Base-by-base conservation (phyloP, 2,113 vertebrate species). In the Nothobranchius kuhntae region DNA sequence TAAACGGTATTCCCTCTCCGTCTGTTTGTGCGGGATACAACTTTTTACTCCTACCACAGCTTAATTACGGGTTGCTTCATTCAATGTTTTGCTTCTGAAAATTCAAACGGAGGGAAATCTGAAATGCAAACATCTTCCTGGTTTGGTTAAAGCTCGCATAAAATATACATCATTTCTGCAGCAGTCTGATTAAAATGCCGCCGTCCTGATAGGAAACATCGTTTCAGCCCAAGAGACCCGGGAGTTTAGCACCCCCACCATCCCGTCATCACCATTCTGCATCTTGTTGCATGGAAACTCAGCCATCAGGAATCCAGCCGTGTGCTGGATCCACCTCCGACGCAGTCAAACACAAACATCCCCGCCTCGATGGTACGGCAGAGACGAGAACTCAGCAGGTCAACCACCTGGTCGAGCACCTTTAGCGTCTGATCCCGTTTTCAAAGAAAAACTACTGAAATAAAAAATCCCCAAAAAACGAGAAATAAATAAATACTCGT, bases 11-110 rank as follows among this genome's bases (percentile, higher is more conserved):
- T 71, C 73, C 50, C 54, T 83, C 71, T 86, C 77, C 86, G 73
- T 87, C 86, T 82, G 83, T 76, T 90, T 85, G 78, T 61, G 73
- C 68, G 66, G 74, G 79, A 88, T 82, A 85, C 69, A 84, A 79
- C 68, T 73, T 72, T 62, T 74, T 57, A 70, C 81, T 79, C 86
- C 66, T 77, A 69, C 83, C 70, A 65, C 81, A 68, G 61, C 59
- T 65, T 89, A 89, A 91, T 92, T 90, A 87, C 61, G 77, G 83
- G 86, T 87, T 90, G 63, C 71, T 40, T 40, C 38, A 40, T 86
- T 55, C 42, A 81, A 85, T 81, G 81, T 86, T 87, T 78, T 84
- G 77, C 85, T 75, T 80, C 81, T 84, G 77, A 84, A 73, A 83
- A 69, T 80, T 84, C 56, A 73, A 79, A 66, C 56, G 5, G 14